Evolutionary conservation across 1,140 invertebrate genomes (phyloP).

Genomic region (Drosophila jambulina): DNA sequence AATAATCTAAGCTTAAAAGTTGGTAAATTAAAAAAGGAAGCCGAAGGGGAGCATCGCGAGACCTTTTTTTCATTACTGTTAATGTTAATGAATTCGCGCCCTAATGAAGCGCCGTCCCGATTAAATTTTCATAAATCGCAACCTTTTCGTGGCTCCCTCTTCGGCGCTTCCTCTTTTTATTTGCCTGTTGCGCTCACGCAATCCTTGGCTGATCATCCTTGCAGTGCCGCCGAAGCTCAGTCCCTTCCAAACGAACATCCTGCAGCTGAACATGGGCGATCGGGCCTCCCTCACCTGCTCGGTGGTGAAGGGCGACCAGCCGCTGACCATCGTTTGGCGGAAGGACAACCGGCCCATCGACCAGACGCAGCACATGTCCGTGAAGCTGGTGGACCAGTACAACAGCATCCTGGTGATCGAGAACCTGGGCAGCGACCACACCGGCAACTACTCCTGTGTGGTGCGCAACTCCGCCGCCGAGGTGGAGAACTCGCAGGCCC

Average conservation of each 20-base stretch:
- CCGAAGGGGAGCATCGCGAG: slow-evolving; percentile 12
- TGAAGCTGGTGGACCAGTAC: slow-evolving; percentile 91
- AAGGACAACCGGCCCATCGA: slow-evolving; percentile 90
- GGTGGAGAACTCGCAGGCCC: slow-evolving; percentile 90
- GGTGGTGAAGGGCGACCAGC: slow-evolving; percentile 91
- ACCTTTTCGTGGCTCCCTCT: slow-evolving; percentile 37
- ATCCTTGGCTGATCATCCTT: slow-evolving; percentile 78
- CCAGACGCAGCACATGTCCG: slow-evolving; percentile 87
- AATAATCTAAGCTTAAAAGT: slow-evolving; percentile 82
- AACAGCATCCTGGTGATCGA: slow-evolving; percentile 92
- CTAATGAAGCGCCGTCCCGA: slow-evolving; percentile 74
- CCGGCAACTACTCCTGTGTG: slow-evolving; percentile 91
- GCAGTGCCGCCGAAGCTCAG: slow-evolving; percentile 93
- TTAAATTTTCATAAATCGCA: slow-evolving; percentile 79
- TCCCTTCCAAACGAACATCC: slow-evolving; percentile 90
- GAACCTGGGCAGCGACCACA: slow-evolving; percentile 91
- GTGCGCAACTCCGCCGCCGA: slow-evolving; percentile 90
- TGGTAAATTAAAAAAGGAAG: slow-evolving; percentile 69
- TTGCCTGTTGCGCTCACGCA: slow-evolving; percentile 38
- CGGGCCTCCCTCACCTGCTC: slow-evolving; percentile 91
- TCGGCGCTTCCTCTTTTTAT: slow-evolving; percentile 18
- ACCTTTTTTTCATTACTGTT: slow-evolving; percentile 52
- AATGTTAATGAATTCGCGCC: slow-evolving; percentile 73
- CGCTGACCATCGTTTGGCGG: slow-evolving; percentile 91
- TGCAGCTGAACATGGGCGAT: slow-evolving; percentile 91